Base-by-base conservation (phyloP, 2,888 invertebrate genomes). In the Orchesellides sinensis region DNA sequence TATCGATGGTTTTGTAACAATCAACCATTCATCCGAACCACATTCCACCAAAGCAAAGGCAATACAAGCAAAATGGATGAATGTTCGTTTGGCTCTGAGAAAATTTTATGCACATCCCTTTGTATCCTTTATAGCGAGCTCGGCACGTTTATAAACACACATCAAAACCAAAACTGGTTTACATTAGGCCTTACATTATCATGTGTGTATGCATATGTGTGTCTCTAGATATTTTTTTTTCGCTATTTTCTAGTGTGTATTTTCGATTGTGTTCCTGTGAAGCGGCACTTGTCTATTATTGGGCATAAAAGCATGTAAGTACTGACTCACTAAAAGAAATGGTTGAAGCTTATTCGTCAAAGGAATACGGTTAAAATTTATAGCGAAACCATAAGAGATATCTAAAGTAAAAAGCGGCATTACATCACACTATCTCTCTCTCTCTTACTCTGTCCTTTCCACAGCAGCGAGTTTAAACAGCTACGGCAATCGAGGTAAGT, bases 21-120 rank as follows among this genome's bases (percentile, higher is more conserved):
- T 73, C 66, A 56, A 80, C 56, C 80, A 59, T 8, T 80, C 68
- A 73, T 59, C 73, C 72, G 27, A 19, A 68, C 32, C 23, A 40
- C 49, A 47, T 5, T 25, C 59, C 10, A 19, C 25, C n/a, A 47
- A 66, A 21, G n/a, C 6, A 61, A 27, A 72, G 65, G 32, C 40
- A 59, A 29, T 25, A 63, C 61, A 29, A 45, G 72, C 17, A 61
- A 65, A 72, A 72, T 49, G 56, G 72, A 72, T 80, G 72, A 72
- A 52, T n/a, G n/a, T n/a, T n/a, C 59, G 72, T 72, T 80, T 69
- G 40, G 72, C 56, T 72, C 47, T 47, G 10, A n/a, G 29, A 49
- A 66, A 73, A 80, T 66, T 72, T 73, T 80, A 80, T 80, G 73
- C 59, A 66, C 73, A 73, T 65, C 59, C 80, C 54, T 68, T 80